Conservation (phyloP, 2,113 vertebrate genomes). For the Cygnus buccinator region DNA sequence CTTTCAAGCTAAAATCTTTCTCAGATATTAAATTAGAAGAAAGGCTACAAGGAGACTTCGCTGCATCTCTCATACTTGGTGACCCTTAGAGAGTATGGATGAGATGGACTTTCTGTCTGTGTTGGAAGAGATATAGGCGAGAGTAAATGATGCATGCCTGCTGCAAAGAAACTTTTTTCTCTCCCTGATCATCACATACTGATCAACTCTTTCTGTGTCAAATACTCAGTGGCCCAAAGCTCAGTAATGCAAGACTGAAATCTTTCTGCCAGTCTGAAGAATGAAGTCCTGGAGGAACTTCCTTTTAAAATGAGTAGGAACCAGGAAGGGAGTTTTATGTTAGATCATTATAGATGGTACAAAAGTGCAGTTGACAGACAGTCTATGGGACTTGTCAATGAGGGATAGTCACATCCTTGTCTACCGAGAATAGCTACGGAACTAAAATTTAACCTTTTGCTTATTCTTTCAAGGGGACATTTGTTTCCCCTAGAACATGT, state of each 20-base stretch:
- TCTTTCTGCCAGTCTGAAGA: background rate
- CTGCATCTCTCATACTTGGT: background rate
- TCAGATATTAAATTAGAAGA: background rate
- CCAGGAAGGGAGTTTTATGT: background rate
- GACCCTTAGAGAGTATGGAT: fast-evolving
- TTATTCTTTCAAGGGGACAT: background rate
- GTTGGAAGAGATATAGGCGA: no score
- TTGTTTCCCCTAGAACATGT: background rate
- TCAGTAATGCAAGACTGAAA: background rate
- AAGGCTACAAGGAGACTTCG: fast-evolving
- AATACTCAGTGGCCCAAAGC: background rate
- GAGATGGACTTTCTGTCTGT: background rate
- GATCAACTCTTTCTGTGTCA: background rate
- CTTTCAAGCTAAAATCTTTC: background rate
- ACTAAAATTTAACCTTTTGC: background rate
- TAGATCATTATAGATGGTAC: background rate
- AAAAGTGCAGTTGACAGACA: background rate
- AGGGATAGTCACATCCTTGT: fast-evolving
- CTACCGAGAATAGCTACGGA: background rate
- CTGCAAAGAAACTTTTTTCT: background rate
- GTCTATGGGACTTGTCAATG: fast-evolving
- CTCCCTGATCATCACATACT: background rate
- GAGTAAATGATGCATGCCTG: background rate
- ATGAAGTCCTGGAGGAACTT: background rate
- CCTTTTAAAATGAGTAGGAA: fast-evolving